Evolutionary conservation across 2,888 invertebrate species (phyloP), one percentile per base, ranked within the genome.

Genomic region (Agrenia bidenticulata): DNA sequence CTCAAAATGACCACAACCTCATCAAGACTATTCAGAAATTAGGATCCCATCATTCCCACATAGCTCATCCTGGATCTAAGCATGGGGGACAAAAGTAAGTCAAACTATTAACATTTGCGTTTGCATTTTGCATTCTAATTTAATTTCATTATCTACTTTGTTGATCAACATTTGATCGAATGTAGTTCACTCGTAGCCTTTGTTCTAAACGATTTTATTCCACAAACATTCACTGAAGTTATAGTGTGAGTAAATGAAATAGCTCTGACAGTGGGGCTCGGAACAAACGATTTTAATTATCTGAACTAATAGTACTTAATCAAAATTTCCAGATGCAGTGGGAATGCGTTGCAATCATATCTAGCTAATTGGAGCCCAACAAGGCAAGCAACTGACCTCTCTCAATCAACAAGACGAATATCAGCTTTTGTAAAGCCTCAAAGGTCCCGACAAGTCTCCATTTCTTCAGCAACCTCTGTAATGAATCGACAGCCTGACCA

Each of bases 341-440:
- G 76, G 49, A 76, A 76, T 60, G 76, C 76, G 2, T 63, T 76
- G 9, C 76, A 76, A 45, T 67, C 68, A 13, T 76, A 76, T 53
- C 61, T 76, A n/a, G 74, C 76, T 2, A 65, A 63, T 39, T 76
- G 76, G 76, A 73, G 65, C 57, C 67, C 73, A 2, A 51, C 64
- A 32, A 62, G 61, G 51, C 39, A 60, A 1, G 39, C 17, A 21
- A 19, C 51, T 11, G 61, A 61, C 26, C 24, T 26, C 13, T 53
- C 61, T 24, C 19, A 23, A 13, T 41, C 57, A 23, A 41, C 65
- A 7, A 60, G 71, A 51, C 50, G 76, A 56, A 61, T 76, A 4
- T 76, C 76, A 1, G 76, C 76, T 4, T 76, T 76, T 53, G 74
- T 76, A 7, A 70, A 74, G 42, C 76, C 76, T 2, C 73, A 74